phyloP scores from a whole-genome alignment of 2,888 invertebrate genomes.

The Pseudococcus viburni region DNA sequence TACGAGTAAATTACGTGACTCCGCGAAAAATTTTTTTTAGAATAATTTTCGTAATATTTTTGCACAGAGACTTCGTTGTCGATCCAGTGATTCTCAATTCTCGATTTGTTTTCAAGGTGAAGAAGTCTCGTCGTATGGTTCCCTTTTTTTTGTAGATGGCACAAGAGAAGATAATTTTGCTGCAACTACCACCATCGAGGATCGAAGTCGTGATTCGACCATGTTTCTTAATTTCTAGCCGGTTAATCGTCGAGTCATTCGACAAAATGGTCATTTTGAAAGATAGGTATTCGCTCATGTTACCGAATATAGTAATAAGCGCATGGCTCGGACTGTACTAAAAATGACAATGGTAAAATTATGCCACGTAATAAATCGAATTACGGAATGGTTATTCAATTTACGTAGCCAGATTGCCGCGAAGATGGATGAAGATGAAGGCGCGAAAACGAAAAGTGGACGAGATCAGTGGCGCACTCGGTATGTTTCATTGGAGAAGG shows the following conservation, averaged over 20 bases:
- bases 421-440: no score
- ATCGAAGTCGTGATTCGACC: not conserved
- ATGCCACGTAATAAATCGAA: not conserved
- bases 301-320: not conserved
- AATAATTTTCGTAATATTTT: slow-evolving; percentile 11
- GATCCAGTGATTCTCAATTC: not conserved
- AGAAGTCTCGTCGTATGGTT: slow-evolving; percentile 16
- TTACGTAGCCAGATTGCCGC: not conserved
- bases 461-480: not conserved
- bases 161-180: no score
- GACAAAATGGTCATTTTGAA: not conserved
- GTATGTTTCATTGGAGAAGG: not conserved
- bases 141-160: not conserved
- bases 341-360: slow-evolving; percentile 12
- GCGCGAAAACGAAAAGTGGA: not conserved
- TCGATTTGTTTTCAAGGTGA: not conserved
- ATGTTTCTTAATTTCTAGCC: not conserved
- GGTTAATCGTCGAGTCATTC: slow-evolving; percentile 1
- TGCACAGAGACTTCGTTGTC: not conserved
- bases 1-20: not conserved
- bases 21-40: not conserved
- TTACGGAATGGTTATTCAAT: not conserved
- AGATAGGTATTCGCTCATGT: not conserved
- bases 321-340: not conserved
- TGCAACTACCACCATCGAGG: not conserved